Evolutionary conservation across 2,113 vertebrate species (phyloP).

Genomic region (Anthoscopus minutus): DNA sequence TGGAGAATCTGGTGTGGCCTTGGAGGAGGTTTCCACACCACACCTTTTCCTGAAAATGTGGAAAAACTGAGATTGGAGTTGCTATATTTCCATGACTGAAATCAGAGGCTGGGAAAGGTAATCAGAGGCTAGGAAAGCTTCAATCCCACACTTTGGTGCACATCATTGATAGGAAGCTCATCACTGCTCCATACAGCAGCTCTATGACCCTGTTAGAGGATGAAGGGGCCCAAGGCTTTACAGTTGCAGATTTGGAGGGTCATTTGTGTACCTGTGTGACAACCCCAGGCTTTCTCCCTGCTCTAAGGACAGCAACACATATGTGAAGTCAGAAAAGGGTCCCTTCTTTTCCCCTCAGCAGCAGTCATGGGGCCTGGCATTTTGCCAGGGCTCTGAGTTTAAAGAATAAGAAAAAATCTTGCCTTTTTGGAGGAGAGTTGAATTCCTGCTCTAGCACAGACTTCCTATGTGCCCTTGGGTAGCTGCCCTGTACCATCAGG

Average conservation of each 20-base stretch:
- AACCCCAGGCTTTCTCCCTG: not conserved
- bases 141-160: not conserved
- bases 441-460: not conserved
- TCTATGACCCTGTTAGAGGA: not conserved
- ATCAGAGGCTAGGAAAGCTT: not conserved
- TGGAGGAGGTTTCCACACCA: not conserved
- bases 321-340: not conserved
- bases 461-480: not conserved
- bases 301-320: not conserved
- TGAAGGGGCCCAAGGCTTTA: not conserved
- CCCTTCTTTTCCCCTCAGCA: not conserved
- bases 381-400: not conserved
- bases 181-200: not conserved
- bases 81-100: rapidly evolving
- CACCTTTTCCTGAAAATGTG: not conserved
- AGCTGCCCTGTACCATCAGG: not conserved
- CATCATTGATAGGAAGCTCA: not conserved
- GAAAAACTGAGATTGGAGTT: not conserved
- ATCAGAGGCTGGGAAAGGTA: not conserved
- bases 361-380: rapidly evolving
- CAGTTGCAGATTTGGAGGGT: not conserved
- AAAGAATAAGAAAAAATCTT: not conserved
- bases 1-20: not conserved
- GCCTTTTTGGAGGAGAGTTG: not conserved
- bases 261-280: too few species aligned